Conservation (phyloP, 2,888 invertebrate species). For the Drosophila pseudotalamancana region DNA sequence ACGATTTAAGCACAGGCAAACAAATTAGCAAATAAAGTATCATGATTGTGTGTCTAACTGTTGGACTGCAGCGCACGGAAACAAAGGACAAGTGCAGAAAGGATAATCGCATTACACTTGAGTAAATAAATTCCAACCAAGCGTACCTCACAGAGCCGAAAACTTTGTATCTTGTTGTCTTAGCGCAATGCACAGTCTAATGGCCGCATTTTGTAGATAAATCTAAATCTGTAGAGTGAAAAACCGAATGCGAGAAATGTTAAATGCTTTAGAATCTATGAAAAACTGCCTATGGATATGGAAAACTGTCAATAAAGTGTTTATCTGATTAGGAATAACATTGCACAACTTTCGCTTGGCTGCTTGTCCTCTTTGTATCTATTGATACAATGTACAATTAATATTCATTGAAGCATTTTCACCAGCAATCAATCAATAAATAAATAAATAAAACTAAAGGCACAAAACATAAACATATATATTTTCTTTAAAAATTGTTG, state of each 20-base stretch:
- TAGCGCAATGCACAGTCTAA: conserved; percentile 20
- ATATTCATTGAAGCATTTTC: conserved; percentile 19
- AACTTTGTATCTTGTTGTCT: conserved; percentile 44
- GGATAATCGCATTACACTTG: conserved; percentile 78
- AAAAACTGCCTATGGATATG: no score
- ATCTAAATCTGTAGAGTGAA: neutral
- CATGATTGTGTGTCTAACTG: conserved; percentile 24
- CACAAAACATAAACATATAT: no score
- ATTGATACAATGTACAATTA: conserved; percentile 1
- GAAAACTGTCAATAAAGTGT: conserved; percentile 8
- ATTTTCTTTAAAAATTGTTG: no score
- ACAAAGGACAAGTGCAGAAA: conserved; percentile 71
- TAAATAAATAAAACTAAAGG: conserved; percentile 19
- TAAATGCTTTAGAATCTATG: conserved; percentile 21
- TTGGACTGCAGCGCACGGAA: conserved; percentile 40
- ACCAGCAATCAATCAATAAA: conserved; percentile 16
- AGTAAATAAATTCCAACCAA: conserved; percentile 72
- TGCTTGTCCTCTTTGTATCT: conserved; percentile 9
- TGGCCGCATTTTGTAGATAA: neutral
- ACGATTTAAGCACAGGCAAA: conserved; percentile 4
- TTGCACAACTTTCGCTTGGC: neutral
- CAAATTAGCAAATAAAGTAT: conserved; percentile 12
- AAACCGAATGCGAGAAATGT: conserved; percentile 2
- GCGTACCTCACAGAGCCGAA: no score
- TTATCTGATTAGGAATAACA: neutral